These are phyloP conservation scores for Rotaria magnacalcarata DNA, from an alignment of 2,888 invertebrate genomes.

Conservation along the genomic window DNA sequence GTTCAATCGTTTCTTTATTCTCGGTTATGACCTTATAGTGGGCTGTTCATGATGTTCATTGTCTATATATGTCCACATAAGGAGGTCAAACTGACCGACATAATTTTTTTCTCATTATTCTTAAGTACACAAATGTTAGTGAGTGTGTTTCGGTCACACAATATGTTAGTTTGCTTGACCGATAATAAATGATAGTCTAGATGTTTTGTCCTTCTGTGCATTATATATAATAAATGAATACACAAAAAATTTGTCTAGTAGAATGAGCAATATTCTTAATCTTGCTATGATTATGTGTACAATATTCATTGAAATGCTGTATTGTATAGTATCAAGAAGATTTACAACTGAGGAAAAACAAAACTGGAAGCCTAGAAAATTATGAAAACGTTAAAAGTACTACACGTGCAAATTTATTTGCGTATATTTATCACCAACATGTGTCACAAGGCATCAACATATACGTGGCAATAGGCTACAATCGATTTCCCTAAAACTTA, in stretches of 20 bases:
- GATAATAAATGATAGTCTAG: background rate
- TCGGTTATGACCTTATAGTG: background rate
- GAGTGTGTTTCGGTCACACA: background rate
- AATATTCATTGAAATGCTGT: background rate
- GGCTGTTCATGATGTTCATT: background rate
- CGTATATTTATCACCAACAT: background rate
- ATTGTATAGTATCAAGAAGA: background rate
- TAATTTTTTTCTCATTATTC: background rate
- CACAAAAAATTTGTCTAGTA: background rate
- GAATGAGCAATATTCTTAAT: background rate
- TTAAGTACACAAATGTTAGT: background rate
- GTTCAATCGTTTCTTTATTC: background rate
- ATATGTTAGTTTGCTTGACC: background rate
- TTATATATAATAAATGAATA: background rate
- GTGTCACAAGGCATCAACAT: background rate
- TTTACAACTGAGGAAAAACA: background rate
- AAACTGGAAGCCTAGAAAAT: background rate
- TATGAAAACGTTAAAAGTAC: background rate
- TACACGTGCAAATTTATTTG: background rate
- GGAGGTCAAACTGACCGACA: conserved; percentile 10
- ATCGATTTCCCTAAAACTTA: background rate
- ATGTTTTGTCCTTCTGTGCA: background rate
- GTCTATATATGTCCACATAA: background rate
- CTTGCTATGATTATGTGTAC: background rate
- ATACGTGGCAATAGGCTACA: background rate